Percentiles rank a stretch among this genome's conserved stretches.
phyloP scores from a whole-genome alignment of 2,797 vertebrate species.

The Simalia tracyae region DNA sequence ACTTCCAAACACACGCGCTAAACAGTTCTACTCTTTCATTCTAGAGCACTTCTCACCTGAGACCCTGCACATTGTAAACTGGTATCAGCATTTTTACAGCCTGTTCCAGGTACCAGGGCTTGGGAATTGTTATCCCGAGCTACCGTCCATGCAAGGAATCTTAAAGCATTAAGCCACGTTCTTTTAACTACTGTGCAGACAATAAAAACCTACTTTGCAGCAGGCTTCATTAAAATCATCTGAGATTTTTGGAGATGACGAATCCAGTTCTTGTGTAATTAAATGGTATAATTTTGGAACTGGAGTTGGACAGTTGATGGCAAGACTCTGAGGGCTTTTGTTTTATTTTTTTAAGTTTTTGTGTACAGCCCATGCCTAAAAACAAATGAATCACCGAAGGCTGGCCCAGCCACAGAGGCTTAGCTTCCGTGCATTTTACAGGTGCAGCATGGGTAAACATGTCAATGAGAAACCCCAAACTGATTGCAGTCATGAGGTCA shows the following conservation, averaged over 20 bases:
- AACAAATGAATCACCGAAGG: constrained; percentile 21
- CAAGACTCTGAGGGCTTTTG: background rate
- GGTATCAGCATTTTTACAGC: no score
- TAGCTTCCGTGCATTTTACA: background rate
- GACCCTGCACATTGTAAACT: background rate
- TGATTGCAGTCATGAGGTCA: background rate
- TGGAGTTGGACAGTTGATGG: background rate
- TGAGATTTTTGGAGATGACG: background rate
- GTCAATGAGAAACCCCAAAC: background rate
- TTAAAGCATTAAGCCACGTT: background rate
- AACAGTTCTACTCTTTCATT: background rate
- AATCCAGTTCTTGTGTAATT: background rate
- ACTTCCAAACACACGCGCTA: no score
- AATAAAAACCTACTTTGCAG: background rate
- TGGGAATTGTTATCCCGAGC: background rate
- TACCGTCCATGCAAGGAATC: background rate
- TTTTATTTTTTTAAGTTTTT: background rate
- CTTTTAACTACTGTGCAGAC: background rate
- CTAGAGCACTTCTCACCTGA: background rate
- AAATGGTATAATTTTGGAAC: background rate
- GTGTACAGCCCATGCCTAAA: background rate
- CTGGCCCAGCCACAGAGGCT: background rate
- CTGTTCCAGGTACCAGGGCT: background rate
- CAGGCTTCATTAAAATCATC: background rate
- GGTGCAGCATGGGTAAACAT: background rate